Conservation (phyloP, 2,113 vertebrate genomes). For the Damaliscus lunatus region DNA sequence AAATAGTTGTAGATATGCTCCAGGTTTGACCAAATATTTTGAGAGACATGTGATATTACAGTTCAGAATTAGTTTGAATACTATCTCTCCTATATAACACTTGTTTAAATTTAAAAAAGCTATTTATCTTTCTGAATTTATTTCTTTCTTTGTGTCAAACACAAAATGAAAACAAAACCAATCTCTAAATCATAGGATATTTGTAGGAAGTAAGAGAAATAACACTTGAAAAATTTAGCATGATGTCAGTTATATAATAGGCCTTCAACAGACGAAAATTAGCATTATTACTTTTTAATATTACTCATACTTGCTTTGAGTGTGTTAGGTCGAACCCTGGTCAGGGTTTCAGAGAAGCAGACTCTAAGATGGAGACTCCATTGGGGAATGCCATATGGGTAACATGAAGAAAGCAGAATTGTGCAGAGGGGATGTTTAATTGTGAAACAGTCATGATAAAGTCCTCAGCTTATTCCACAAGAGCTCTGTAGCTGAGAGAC, state of each 20-base stretch:
- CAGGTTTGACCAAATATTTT: not conserved
- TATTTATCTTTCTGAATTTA: not conserved
- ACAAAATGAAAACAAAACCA: not conserved
- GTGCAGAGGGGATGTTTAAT: not conserved
- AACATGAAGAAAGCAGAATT: not conserved
- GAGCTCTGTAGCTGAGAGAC: not conserved
- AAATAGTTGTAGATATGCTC: not conserved
- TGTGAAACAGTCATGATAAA: not conserved
- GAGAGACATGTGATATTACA: not conserved
- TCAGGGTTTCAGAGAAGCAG: not conserved
- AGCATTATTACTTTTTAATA: not conserved
- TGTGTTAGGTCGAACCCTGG: not conserved
- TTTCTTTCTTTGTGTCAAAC: not conserved
- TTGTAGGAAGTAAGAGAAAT: not conserved
- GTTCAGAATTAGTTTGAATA: not conserved
- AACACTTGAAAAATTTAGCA: not conserved
- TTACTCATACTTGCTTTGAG: not conserved
- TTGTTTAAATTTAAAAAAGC: not conserved
- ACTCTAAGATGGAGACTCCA: not conserved
- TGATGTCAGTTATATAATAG: not conserved
- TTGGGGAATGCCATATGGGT: not conserved
- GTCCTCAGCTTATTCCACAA: not conserved
- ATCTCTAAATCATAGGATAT: not conserved
- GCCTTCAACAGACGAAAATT: not conserved
- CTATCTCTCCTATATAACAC: not conserved